Evolutionary conservation across 1,140 invertebrate genomes (phyloP), one percentile per base, ranked within the genome.

Genomic region (Zaprionus inermis): DNA sequence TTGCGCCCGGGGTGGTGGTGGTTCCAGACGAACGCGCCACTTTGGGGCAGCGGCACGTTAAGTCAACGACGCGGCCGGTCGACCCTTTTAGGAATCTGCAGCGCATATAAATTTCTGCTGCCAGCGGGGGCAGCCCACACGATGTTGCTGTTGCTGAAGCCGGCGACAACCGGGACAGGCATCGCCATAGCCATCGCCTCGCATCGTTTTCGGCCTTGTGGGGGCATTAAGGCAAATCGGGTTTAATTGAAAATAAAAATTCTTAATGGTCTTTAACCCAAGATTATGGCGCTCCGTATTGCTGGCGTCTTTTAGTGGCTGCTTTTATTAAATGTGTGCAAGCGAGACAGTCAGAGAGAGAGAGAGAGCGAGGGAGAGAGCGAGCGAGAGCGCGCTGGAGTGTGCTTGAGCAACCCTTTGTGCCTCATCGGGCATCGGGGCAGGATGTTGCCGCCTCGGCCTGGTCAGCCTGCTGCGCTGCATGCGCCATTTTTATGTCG

Each of bases 221-320:
- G 78, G 79, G 81, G 83, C 89, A 91, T 91, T 91, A 91, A 91
- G 89, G 83, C 81, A 91, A 91, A 91, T 91, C 83, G 88, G 88
- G 78, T 82, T 91, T 91, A 91, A 91, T 91, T 91, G 89, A 91
- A 91, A 91, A 91, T 91, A 91, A 91, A 91, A 91, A 91, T 91
- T 90, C 85, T 85, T 90, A 90, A 90, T 90, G 86, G 85, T 85
- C 85, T 80, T 91, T 84, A 88, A 91, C 80, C 79, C 86, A 86
- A 88, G 82, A 91, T 91, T 88, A 90, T 86, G 79, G 81, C 72
- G 75, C 85, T n/a, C n/a, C 81, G 84, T 84, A 89, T 84, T 89
- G 84, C 84, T 69, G 80, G 84, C 84, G 80, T 79, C 80, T 89
- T 89, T 89, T 89, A 89, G 84, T 89, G 85, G 80, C 80, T 70